Base-by-base conservation (phyloP, 2,797 vertebrate species). In the Leptodactylus fallax region DNA sequence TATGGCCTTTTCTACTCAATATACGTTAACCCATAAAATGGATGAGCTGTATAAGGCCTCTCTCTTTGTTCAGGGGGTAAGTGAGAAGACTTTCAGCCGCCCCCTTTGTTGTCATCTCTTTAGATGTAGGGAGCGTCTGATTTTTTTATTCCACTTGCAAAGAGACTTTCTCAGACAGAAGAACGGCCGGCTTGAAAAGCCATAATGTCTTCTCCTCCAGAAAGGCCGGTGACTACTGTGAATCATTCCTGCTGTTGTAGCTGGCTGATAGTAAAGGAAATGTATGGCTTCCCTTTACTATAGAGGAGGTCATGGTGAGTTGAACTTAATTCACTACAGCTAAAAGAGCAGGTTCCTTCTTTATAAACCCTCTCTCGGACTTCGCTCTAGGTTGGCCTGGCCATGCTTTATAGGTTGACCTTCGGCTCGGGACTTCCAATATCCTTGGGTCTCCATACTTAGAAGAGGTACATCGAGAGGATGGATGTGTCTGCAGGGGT, bases 281-380 rank as follows among this genome's bases (percentile, higher is more conserved):
- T 84, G 69, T 84, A 84, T 84, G 82, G 82, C 49, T 84, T 76
- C 82, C 82, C 76, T 84, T 84, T 49, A 76, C 55, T 76, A 76
- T 76, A 76, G 55, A 47, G 55, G 53, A 76, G 82, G 82, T 84
- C 82, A 76, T 47, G 69, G 82, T 74, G 55, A 84, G 82, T 84
- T 84, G 82, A 74, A 76, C 82, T 71, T 36, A 76, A 84, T 84
- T 84, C 82, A 84, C 82, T 60, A 60, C 45, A 11, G 25, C 27
- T 36, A 58, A 83, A 56, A 56, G 53, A 83, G 81, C 81, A 71
- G 81, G 81, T 83, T 36, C 81, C 67, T 72, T 21, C 63, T 82
- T 19, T 17, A 69, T 17, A 53, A 27, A 25, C 7, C 23, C 16
- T 56, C 65, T 83, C 53, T 55, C 53, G 55, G 81, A 55, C 25